phyloP scores from a whole-genome alignment of 2,113 vertebrate genomes.

The Pao palembangensis region DNA sequence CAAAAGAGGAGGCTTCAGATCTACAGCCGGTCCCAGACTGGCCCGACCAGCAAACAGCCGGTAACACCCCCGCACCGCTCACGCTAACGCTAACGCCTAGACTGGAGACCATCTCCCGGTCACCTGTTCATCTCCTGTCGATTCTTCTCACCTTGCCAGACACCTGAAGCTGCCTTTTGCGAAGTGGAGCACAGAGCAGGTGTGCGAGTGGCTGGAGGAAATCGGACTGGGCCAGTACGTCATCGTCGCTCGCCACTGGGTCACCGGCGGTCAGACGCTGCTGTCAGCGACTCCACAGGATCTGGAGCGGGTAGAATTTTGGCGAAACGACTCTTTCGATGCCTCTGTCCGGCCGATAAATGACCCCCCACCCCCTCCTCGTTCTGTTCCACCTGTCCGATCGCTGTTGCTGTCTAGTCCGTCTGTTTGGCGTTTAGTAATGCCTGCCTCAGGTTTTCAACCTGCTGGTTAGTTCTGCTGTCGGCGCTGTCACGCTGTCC shows the following conservation, averaged over 20 bases:
- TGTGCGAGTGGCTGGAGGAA: constrained; percentile 92
- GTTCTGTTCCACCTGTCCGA: constrained; percentile 44
- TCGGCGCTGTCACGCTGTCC: constrained; percentile 18
- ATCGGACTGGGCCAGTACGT: constrained; percentile 87
- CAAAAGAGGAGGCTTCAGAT: constrained; percentile 86
- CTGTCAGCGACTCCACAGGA: constrained; percentile 86
- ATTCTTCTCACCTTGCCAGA: constrained; percentile 38
- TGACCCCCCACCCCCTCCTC: background rate
- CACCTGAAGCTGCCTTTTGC: constrained; percentile 80
- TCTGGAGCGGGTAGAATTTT: constrained; percentile 88
- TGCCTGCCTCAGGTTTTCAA: constrained; percentile 39
- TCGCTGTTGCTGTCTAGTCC: constrained; percentile 14
- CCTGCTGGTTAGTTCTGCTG: constrained; percentile 41
- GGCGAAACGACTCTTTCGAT: background rate
- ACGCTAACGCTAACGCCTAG: no score
- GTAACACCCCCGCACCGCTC: constrained; percentile 3
- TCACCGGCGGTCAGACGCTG: constrained; percentile 84
- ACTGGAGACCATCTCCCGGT: background rate
- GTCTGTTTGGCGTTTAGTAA: constrained; percentile 25
- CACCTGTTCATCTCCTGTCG: background rate
- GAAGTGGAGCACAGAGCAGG: constrained; percentile 90
- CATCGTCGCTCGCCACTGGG: constrained; percentile 86
- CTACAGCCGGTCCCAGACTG: constrained; percentile 88
- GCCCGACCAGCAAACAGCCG: constrained; percentile 75
- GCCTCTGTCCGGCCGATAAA: constrained; percentile 15